A percentile compares a stretch with the other conserved stretches of the same genome.
These are phyloP conservation scores for Tyrophagus putrescentiae DNA, from an alignment of 1,140 invertebrate genomes.

Conservation along the genomic window DNA sequence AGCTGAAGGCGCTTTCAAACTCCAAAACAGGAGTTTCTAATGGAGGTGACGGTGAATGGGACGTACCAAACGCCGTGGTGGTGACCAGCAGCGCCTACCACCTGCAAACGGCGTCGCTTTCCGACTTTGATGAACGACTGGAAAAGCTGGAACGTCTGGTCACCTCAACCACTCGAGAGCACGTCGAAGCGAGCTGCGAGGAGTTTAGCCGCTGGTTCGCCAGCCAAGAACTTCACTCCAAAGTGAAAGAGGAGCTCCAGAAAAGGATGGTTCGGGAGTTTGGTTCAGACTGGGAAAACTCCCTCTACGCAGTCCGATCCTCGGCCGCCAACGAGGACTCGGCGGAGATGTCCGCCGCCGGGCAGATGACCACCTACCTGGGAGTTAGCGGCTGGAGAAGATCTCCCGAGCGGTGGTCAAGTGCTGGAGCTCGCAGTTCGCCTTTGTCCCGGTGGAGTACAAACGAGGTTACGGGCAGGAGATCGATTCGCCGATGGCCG, in stretches of 20 bases:
- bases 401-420: slow-evolving; percentile 44
- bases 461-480: slow-evolving; percentile 48
- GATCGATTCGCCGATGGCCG: slow-evolving; percentile 50
- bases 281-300: not conserved
- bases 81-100: slow-evolving; percentile 40
- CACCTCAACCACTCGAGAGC: not conserved
- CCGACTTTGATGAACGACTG: slow-evolving; percentile 6
- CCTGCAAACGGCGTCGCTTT: not conserved
- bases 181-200: not conserved
- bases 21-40: no score
- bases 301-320: slow-evolving; percentile 41
- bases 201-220: not conserved
- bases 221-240: not conserved
- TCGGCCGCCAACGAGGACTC: slow-evolving; percentile 58
- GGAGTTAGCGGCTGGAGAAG: slow-evolving; percentile 41
- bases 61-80: slow-evolving; percentile 45
- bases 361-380: slow-evolving; percentile 61
- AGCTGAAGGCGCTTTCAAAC: slow-evolving; percentile 34
- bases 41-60: slow-evolving; percentile 18
- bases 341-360: slow-evolving; percentile 58
- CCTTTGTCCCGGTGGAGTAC: slow-evolving; percentile 56
- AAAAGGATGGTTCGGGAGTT: not conserved
- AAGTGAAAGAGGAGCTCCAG: not conserved
- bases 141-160: not conserved
- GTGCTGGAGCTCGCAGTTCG: slow-evolving; percentile 65